These are phyloP conservation scores for Tetraodon nigroviridis DNA, from an alignment of 2,113 vertebrate genomes.

Conservation along the genomic window DNA sequence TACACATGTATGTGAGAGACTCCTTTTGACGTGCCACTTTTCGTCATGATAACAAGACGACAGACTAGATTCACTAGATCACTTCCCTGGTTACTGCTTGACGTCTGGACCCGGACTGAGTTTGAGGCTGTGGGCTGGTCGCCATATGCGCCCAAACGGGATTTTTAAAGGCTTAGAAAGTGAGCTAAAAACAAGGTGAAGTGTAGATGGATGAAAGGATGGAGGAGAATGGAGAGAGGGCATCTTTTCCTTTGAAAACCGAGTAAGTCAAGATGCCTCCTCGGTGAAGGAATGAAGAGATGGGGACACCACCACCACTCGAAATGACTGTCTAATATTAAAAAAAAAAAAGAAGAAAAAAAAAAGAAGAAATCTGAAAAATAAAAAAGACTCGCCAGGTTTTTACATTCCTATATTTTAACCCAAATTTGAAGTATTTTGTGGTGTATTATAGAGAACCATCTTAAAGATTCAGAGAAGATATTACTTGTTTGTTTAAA, in stretches of 20 bases:
- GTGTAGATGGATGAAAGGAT: slow-evolving; percentile 23
- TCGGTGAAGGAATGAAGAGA: slow-evolving; percentile 46
- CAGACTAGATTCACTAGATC: slow-evolving; percentile 79
- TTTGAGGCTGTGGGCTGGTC: slow-evolving; percentile 54
- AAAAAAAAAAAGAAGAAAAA: slow-evolving; percentile 23
- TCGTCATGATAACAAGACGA: slow-evolving; percentile 76
- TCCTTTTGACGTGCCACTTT: slow-evolving; percentile 77
- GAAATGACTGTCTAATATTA: slow-evolving; percentile 72
- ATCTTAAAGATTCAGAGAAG: slow-evolving; percentile 78
- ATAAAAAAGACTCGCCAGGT: slow-evolving; percentile 73
- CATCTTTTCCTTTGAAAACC: slow-evolving; percentile 57
- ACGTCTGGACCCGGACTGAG: slow-evolving; percentile 71
- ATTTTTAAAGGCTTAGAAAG: slow-evolving; percentile 50
- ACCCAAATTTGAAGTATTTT: slow-evolving; percentile 85
- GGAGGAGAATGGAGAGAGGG: slow-evolving; percentile 41
- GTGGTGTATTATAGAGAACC: slow-evolving; percentile 87
- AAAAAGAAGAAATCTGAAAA: slow-evolving; percentile 59
- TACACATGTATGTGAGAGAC: slow-evolving; percentile 78
- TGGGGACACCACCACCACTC: slow-evolving; percentile 68
- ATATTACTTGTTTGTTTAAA: slow-evolving; percentile 78
- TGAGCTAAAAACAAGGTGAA: slow-evolving; percentile 43
- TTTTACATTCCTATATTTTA: slow-evolving; percentile 84
- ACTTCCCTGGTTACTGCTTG: slow-evolving; percentile 74
- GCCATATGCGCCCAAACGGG: slow-evolving; percentile 37
- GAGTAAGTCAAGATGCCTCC: slow-evolving; percentile 57